Evolutionary conservation across 2,797 vertebrate genomes (phyloP).

Genomic region (Anguilla pacifica): DNA sequence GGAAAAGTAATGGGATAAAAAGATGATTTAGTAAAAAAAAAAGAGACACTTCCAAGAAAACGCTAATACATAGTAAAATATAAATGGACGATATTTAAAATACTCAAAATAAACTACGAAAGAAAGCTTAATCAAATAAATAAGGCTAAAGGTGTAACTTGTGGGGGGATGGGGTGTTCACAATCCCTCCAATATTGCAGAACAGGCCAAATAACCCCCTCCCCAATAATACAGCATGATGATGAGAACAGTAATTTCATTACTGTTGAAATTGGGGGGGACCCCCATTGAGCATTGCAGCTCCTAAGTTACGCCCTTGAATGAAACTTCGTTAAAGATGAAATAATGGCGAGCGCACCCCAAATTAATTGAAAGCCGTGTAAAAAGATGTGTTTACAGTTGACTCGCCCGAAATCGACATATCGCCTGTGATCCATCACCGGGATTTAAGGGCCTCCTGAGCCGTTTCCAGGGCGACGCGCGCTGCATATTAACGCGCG

Average conservation of each 20-base stretch:
- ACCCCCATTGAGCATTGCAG: too few relatives aligned
- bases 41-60: too few relatives aligned
- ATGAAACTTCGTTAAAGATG: background rate
- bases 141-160: too few relatives aligned
- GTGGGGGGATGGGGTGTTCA: too few relatives aligned
- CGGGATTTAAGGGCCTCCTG: slow-evolving; percentile 19
- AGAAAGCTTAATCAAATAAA: background rate
- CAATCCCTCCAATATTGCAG: too few relatives aligned
- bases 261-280: too few relatives aligned
- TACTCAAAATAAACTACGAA: background rate
- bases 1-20: too few relatives aligned
- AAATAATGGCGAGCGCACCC: background rate
- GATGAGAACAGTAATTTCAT: too few relatives aligned
- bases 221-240: too few relatives aligned
- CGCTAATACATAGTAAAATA: background rate
- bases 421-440: slow-evolving; percentile 12
- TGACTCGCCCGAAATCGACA: background rate
- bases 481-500: slow-evolving; percentile 51
- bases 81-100: background rate
- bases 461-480: slow-evolving; percentile 37
- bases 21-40: too few relatives aligned
- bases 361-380: background rate
- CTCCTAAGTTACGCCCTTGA: background rate
- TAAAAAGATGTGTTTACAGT: background rate
- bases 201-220: too few relatives aligned